phyloP scores from a whole-genome alignment of 1,140 invertebrate genomes.

The Sminthurides bifidus region DNA sequence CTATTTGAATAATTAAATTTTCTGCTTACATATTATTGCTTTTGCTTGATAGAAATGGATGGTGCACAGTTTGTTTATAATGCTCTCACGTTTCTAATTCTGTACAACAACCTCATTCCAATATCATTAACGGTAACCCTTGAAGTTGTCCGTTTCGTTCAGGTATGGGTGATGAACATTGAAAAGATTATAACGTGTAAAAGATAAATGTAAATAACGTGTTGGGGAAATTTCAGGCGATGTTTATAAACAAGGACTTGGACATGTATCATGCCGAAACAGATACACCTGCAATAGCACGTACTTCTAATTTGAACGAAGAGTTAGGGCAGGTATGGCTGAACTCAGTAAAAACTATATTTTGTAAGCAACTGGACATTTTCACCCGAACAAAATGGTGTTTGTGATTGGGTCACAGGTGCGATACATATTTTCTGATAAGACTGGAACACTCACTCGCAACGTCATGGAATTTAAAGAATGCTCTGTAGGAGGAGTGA shows the following conservation, averaged over 20 bases:
- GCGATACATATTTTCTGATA: slow-evolving; percentile 88
- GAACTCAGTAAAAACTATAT: no score
- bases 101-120: slow-evolving; percentile 99
- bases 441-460: slow-evolving; percentile 91
- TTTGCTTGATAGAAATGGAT: not conserved
- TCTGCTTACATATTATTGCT: not conserved
- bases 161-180: no score
- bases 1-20: not conserved
- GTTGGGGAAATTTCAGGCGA: slow-evolving; percentile 51
- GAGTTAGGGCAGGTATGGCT: slow-evolving; percentile 84
- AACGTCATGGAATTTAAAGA: slow-evolving; percentile 97
- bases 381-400: no score
- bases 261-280: slow-evolving; percentile 93
- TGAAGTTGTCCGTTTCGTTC: slow-evolving; percentile 93
- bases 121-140: slow-evolving; percentile 98
- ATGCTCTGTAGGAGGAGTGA: slow-evolving; percentile 68
- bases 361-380: no score
- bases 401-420: no score
- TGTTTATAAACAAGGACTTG: slow-evolving; percentile 88
- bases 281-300: slow-evolving; percentile 89
- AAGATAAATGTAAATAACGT: no score
- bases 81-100: slow-evolving; percentile 93
- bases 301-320: slow-evolving; percentile 98
- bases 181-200: no score
- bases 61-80: not conserved